These are phyloP conservation scores for Mactra quadrangularis DNA, from an alignment of 1,140 invertebrate species.

Conservation along the genomic window DNA sequence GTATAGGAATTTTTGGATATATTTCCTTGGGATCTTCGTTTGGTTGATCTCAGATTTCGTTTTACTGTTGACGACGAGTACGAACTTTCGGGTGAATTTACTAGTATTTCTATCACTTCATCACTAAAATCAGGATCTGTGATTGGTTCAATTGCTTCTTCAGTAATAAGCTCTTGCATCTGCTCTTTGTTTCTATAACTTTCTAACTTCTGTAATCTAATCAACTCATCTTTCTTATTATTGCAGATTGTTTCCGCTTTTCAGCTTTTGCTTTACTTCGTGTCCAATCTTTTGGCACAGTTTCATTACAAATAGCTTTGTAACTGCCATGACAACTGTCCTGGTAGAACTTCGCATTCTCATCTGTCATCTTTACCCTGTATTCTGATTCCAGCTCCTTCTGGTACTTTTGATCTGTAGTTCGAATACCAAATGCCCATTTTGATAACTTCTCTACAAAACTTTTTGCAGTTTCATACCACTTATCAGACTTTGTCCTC, in stretches of 20 bases:
- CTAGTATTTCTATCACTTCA: background rate
- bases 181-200: too few species aligned
- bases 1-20: too few species aligned
- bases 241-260: background rate
- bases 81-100: background rate
- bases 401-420: too few species aligned
- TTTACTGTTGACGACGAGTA: too few species aligned
- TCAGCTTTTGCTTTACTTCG: conserved; percentile 1
- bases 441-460: too few species aligned
- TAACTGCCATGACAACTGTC: background rate
- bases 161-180: background rate
- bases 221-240: too few species aligned
- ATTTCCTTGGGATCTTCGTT: too few species aligned
- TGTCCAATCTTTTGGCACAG: conserved; percentile 1
- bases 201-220: too few species aligned
- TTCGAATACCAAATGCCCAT: too few species aligned
- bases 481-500: conserved; percentile 3
- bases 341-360: too few species aligned
- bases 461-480: too few species aligned
- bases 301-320: conserved; percentile 1
- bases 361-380: conserved; percentile 1
- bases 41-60: too few species aligned
- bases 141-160: conserved; percentile 4
- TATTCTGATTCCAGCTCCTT: background rate
- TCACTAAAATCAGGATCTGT: background rate